Evolutionary conservation across 2,888 invertebrate species (phyloP), one percentile per base, ranked within the genome.

Genomic region (Augiades crinisus): DNA sequence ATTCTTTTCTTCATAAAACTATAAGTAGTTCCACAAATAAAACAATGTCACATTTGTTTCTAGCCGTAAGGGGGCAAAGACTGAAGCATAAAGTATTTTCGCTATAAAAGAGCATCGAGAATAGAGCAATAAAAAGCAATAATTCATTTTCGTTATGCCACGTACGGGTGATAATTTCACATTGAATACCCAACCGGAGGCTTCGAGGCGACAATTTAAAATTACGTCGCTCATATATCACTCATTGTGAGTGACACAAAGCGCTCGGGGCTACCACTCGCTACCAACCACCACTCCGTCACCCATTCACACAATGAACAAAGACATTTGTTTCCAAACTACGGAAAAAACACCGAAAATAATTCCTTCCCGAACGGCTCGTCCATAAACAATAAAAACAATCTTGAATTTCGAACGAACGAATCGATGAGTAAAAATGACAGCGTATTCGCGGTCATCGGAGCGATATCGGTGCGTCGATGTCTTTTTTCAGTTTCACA

Each of bases 121-220:
- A 75, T 60, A 61, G 65, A 50, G 73, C 68, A 79, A 84, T 83
- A 80, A 82, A 81, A 77, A 76, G 84, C 75, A 75, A 87, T 88
- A 87, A 87, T 83, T 89, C 87, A 87, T 87, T 84, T 89, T 88
- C 82, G 87, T 81, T 85, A 84, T 86, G 86, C 87, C 78, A 73
- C 78, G 81, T 81, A 83, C 78, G 82, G 83, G 79, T 84, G 86
- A 87, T 89, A 81, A 89, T 89, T 87, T 80, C 77, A 78, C 81
- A 83, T 85, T 81, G 81, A 84, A 72, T 65, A 65, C 63, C 65
- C 70, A 66, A 69, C 68, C 71, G 72, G 70, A 77, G 77, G 66
- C 70, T 70, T 68, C 73, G 58, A 65, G 70, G 78, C 81, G 86
- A 86, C 87, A 86, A 86, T 87, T 87, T 78, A 73, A 78, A 82